A percentile compares a stretch with the other conserved stretches of the same genome.
Conservation (phyloP, 2,797 vertebrate species). For the Orientallactaga sibirica region DNA sequence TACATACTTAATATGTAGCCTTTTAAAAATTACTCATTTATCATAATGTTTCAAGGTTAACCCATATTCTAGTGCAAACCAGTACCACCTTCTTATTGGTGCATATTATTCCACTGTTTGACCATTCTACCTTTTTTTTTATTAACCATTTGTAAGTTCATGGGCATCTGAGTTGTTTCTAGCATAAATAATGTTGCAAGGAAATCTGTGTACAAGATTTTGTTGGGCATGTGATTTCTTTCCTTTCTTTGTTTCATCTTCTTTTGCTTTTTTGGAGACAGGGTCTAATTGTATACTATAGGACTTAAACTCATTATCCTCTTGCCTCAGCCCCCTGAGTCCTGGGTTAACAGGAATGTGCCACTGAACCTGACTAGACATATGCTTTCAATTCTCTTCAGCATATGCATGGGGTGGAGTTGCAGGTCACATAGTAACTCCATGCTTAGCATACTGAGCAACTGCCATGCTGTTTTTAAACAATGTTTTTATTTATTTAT, state of each 20-base stretch:
- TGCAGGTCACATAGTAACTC: not conserved
- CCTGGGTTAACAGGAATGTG: not conserved
- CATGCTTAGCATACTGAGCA: constrained; percentile 28
- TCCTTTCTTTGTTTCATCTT: not conserved
- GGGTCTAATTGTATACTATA: not conserved
- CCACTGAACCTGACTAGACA: not conserved
- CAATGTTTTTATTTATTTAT: too few relatives aligned
- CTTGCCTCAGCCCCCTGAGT: not conserved
- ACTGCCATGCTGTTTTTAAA: not conserved
- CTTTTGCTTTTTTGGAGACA: not conserved
- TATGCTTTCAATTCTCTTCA: not conserved
- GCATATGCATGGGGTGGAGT: not conserved
- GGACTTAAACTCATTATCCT: not conserved
- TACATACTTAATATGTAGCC: not conserved
- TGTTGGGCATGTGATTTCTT: not conserved
- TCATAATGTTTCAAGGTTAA: not conserved
- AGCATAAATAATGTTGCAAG: not conserved
- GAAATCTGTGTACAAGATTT: not conserved
- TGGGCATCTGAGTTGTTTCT: not conserved
- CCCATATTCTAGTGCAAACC: not conserved
- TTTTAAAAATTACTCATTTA: constrained; percentile 1
- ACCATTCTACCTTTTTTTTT: not conserved
- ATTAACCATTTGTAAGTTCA: too few relatives aligned
- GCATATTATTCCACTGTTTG: not conserved
- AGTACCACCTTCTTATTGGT: not conserved